Base-by-base conservation (phyloP, 2,113 vertebrate genomes). In the Hylia prasina region DNA sequence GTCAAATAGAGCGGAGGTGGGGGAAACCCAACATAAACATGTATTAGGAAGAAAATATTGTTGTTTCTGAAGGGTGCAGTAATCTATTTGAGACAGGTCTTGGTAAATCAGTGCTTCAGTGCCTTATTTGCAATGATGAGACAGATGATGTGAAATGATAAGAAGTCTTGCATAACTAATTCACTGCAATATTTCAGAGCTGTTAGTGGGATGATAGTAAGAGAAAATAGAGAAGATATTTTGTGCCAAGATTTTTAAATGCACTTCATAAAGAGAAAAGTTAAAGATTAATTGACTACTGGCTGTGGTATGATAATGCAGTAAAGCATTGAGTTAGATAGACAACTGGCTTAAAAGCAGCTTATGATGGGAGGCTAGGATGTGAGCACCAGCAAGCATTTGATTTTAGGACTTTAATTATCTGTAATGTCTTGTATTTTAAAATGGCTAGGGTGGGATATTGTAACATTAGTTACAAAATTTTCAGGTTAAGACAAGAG, bases 91-190 rank as follows among this genome's bases (percentile, higher is more conserved):
- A 88, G 71, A 91, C 92, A 94, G 82, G 89, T 79, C 76, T 86
- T 68, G 48, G 86, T 85, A 90, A 93, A 70, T 77, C 84, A 85
- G 58, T 2, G 18, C 84, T 95, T 90, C n/a, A 13, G 42, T 90
- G 94, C 63, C 70, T 94, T 76, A 64, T 94, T 90, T 91, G 76
- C 87, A 90, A 39, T 17, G 50, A 89, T 69, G 91, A 97, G 93
- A 72, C 57, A 91, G 87, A 76, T 15, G 8, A 94, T 72, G 70
- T 69, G 87, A 85, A 93, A 91, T 82, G 66, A 95, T 82, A 69
- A 90, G 89, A 94, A 95, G 82, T 58, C 91, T 96, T 93, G 93
- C 91, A 90, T 97, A 94, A 87, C 91, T 96, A 95, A 96, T 96
- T 91, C 22, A 9, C 54, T 86, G 94, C 63, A 82, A 61, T 48